Percentiles rank a stretch among this genome's conserved stretches.
phyloP scores from a whole-genome alignment of 2,113 vertebrate genomes.

The Pandion haliaetus region DNA sequence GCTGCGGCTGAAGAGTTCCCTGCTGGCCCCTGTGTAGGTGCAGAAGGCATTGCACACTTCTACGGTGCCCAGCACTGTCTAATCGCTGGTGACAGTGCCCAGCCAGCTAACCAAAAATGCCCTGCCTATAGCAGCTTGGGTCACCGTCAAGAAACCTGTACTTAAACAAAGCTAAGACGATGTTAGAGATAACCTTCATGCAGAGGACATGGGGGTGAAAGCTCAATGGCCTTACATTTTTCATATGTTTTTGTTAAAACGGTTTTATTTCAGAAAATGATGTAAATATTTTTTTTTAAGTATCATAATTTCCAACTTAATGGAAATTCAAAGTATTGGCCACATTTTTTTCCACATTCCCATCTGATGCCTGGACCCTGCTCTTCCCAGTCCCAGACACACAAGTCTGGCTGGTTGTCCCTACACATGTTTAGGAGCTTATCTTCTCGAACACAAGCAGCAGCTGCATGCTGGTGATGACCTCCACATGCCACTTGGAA shows the following conservation, averaged over 20 bases:
- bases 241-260: neutral
- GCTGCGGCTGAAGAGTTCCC: neutral
- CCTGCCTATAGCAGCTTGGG: neutral
- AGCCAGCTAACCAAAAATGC: neutral
- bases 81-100: neutral
- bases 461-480: neutral
- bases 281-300: neutral
- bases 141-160: neutral
- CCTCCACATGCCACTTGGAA: neutral
- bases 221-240: neutral
- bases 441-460: neutral
- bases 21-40: too few relatives aligned
- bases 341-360: neutral
- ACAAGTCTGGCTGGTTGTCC: neutral
- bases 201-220: neutral
- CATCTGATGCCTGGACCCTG: neutral
- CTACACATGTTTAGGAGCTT: rapidly evolving
- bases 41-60: neutral
- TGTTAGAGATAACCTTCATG: neutral
- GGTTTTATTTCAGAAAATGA: neutral
- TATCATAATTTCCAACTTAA: neutral
- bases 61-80: neutral
- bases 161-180: neutral
- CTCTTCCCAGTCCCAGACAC: neutral
- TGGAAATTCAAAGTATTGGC: neutral